Evolutionary conservation across 2,888 invertebrate genomes (phyloP).

Genomic region (Villa cingulata): DNA sequence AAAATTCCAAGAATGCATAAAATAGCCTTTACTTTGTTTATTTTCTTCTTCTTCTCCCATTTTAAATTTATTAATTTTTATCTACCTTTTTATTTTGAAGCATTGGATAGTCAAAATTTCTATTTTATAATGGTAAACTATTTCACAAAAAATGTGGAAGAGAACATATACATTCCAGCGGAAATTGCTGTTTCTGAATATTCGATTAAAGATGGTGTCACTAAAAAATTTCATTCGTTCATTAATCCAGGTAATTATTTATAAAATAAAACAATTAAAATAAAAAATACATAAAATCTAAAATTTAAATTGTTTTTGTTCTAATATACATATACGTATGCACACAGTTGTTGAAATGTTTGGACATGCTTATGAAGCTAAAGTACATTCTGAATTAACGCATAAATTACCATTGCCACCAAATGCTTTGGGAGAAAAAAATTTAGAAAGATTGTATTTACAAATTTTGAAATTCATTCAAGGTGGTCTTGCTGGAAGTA

Average conservation of each 20-base stretch:
- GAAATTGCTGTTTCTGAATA: conserved; percentile 40
- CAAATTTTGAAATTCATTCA: conserved; percentile 34
- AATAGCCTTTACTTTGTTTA: not conserved
- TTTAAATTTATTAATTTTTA: too few species aligned
- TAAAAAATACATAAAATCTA: too few species aligned
- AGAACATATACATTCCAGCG: conserved; percentile 36
- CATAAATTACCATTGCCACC: conserved; percentile 38
- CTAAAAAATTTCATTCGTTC: conserved; percentile 30
- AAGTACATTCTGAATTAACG: conserved; percentile 32
- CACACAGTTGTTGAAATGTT: conserved; percentile 25
- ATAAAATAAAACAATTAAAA: too few species aligned
- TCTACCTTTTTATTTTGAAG: too few species aligned
- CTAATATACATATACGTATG: too few species aligned
- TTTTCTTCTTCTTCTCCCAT: too few species aligned
- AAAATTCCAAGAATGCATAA: not conserved
- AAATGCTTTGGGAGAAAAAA: conserved; percentile 21
- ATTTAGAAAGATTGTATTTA: conserved; percentile 26
- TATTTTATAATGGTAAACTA: conserved; percentile 28
- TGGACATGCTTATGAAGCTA: conserved; percentile 37
- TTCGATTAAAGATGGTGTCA: conserved; percentile 36
- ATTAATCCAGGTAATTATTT: conserved; percentile 34
- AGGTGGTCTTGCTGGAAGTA: conserved; percentile 12
- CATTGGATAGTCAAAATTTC: conserved; percentile 22
- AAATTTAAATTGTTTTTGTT: too few species aligned
- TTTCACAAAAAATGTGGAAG: conserved; percentile 20